Conservation (phyloP, 2,888 invertebrate species). For the Patella pellucida region DNA sequence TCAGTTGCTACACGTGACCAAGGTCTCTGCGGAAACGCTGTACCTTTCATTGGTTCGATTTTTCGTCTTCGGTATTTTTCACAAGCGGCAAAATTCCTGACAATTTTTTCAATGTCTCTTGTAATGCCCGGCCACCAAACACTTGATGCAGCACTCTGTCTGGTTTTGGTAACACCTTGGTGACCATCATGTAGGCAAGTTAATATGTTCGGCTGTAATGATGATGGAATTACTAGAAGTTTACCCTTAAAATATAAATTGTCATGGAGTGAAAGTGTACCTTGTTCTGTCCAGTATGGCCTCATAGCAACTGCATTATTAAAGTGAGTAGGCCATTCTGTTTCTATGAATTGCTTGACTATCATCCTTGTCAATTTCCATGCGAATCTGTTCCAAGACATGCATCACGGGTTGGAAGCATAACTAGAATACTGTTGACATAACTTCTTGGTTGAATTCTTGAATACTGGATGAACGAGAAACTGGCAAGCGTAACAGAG, state of each 20-base stretch:
- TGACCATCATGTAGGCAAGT: too few relatives aligned
- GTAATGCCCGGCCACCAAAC: too few relatives aligned
- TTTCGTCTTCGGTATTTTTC: too few relatives aligned
- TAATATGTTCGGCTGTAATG: background rate
- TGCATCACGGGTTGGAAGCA: background rate
- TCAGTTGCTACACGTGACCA: too few relatives aligned
- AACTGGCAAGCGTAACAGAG: conserved; percentile 1
- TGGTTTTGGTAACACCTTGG: too few relatives aligned
- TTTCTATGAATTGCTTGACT: background rate
- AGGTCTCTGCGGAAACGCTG: too few relatives aligned
- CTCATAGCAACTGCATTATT: background rate
- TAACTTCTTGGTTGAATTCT: background rate
- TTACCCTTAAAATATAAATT: background rate
- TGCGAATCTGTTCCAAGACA: too few relatives aligned
- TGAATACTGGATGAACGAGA: background rate
- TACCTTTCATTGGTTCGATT: too few relatives aligned
- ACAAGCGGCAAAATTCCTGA: too few relatives aligned
- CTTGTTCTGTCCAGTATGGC: background rate
- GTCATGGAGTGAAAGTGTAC: background rate
- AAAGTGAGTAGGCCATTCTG: background rate
- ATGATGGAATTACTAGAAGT: background rate
- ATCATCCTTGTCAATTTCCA: background rate
- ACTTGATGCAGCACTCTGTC: too few relatives aligned
- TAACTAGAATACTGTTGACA: conserved; percentile 13
- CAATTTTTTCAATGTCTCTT: too few relatives aligned